Base-by-base conservation (phyloP, 2,113 vertebrate genomes). In the Pao palembangensis region DNA sequence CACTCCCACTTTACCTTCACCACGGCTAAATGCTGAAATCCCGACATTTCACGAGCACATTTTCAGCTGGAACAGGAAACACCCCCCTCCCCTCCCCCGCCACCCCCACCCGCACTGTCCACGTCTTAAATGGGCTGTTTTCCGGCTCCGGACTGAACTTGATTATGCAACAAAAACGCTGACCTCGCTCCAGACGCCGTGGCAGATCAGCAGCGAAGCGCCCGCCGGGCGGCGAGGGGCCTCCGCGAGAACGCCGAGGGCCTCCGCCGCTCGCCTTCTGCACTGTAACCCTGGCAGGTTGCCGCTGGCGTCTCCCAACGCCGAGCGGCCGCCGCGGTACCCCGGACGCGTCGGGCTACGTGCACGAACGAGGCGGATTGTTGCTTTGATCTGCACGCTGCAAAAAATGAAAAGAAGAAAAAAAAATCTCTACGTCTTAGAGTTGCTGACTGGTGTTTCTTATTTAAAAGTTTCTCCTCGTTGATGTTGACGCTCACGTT, bases 111-210 rank as follows among this genome's bases (percentile, higher is more conserved):
- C 62, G 58, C 18, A 21, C 43, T 28, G 69, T 76, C 60, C 72
- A 73, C 67, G 79, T 83, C 71, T 80, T 85, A 75, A 20, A 53
- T 31, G 61, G 65, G 69, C 78, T 77, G 52, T 48, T 78, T 60
- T 59, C 56, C 58, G 78, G 59, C 70, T 79, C 71, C 75, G 70
- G 69, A 65, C 80, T 81, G 62, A 67, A 75, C 81, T 82, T 69
- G 70, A 85, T 84, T 90, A 89, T 90, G 87, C 89, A 90, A 88
- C 80, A 49, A 20, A 34, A 61, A 74, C 73, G 59, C 72, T 74
- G 70, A 84, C 70, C 71, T 84, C 67, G 57, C 79, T 79, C 62
- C 28, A 11, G 31, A 67, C 59, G 34, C 8, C 11, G 34, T 38
- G 1, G 28, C 5, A 31, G 28, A 31, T 31, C 28, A 31, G 28